Base-by-base conservation (phyloP, 2,797 vertebrate species). In the Hypotaenidia okinawae region DNA sequence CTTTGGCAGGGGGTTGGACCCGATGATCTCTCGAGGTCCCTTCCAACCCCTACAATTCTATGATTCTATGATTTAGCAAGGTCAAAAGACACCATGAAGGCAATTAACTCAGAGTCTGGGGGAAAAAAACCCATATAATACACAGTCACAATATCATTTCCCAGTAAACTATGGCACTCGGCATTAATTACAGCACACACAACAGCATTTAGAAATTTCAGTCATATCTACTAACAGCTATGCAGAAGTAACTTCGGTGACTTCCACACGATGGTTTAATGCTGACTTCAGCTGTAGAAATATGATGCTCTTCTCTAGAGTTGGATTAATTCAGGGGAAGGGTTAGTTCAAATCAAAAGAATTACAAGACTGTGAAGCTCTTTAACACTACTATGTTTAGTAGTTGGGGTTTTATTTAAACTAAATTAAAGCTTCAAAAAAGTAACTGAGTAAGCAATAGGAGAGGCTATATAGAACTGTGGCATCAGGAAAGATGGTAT, bases 61-160 rank as follows among this genome's bases (percentile, higher is more conserved):
- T n/a, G n/a, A n/a, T n/a, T n/a, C n/a, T n/a, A n/a, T n/a, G n/a
- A 69, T 35, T 89, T 84, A 81, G 25, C 80, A 54, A 67, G 52
- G 85, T 86, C 74, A 88, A 43, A 54, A 92, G 57, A 64, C 54
- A 58, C 58, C 2, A 0, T 41, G 35, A 77, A 93, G 45, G 57
- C 70, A 89, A 66, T 68, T 39, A 93, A 18, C 54, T 83, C 68
- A 43, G 52, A 84, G 10, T 25, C 28, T 52, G 64, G 47, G 45
- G 47, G 45, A 24, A 57, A 87, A 81, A 91, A 86, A 37, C 10
- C 37, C 37, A 37, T 37, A 37, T 10, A 37, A 47, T 57, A 82
- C 77, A 51, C 1, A 67, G 33, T 58, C 57, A 54, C 1, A 4
- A 22, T 57, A 70, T 63, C 68, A 73, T 27, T 79, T 84, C 51